Percentiles rank a stretch among this genome's conserved stretches.
These are phyloP conservation scores for Amphimallon solstitiale DNA, from an alignment of 2,888 invertebrate species.

Conservation along the genomic window DNA sequence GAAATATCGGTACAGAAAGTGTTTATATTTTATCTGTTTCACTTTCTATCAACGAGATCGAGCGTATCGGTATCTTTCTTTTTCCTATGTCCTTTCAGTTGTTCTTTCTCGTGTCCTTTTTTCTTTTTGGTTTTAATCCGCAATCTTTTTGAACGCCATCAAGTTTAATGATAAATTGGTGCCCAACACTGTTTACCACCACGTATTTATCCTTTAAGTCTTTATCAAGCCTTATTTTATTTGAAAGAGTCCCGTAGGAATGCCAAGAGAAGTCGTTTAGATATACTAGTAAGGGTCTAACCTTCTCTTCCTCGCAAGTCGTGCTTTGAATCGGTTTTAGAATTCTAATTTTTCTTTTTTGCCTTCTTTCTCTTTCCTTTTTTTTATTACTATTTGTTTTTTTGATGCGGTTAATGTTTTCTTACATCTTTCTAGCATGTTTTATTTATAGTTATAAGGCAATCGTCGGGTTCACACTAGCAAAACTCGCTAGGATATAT, in stretches of 20 bases:
- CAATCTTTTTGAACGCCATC: conserved; percentile 15
- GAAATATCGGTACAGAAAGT: too few relatives aligned
- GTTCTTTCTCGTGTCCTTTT: conserved; percentile 1
- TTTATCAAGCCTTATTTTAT: conserved; percentile 31
- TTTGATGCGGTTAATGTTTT: conserved; percentile 24
- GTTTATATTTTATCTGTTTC: too few relatives aligned
- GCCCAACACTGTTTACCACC: conserved; percentile 9
- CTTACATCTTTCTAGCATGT: conserved; percentile 2
- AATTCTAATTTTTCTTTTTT: conserved; percentile 25
- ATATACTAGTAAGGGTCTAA: conserved; percentile 27
- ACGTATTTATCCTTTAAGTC: conserved; percentile 29
- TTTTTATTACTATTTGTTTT: neutral
- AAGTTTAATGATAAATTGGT: conserved; percentile 28
- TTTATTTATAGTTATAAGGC: conserved; percentile 17
- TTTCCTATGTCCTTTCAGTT: neutral
- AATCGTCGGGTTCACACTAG: neutral
- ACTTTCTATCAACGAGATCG: neutral
- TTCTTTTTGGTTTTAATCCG: conserved; percentile 21
- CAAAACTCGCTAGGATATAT: too few relatives aligned
- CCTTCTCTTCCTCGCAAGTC: neutral
- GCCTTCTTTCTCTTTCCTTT: neutral
- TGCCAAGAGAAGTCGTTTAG: conserved; percentile 20
- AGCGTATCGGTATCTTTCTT: neutral
- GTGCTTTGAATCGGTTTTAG: conserved; percentile 18
- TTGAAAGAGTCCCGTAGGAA: conserved; percentile 22